These are phyloP conservation scores for Petrophora chlorosata DNA, from an alignment of 2,888 invertebrate genomes.

Conservation along the genomic window DNA sequence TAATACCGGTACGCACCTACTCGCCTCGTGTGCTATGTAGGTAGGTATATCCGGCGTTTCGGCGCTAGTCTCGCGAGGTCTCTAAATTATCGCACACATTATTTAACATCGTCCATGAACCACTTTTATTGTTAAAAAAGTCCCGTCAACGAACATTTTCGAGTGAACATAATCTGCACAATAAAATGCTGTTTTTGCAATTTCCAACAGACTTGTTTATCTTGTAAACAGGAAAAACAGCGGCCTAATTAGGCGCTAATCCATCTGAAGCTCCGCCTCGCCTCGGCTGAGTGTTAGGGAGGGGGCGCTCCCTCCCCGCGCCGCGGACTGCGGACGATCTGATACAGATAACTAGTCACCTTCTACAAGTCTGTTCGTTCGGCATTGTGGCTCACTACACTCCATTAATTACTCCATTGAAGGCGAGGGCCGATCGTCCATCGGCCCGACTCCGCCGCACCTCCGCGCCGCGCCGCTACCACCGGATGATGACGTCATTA, in stretches of 20 bases:
- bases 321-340: no score
- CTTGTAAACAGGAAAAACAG: constrained; percentile 17
- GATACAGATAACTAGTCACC: constrained; percentile 33
- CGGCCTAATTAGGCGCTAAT: constrained; percentile 24
- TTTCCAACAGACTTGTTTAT: constrained; percentile 8
- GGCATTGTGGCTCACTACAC: constrained; percentile 3
- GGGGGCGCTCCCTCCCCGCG: no score
- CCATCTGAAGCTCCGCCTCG: neutral
- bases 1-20: no score
- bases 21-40: no score
- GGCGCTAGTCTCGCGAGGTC: no score
- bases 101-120: no score
- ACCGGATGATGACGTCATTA: constrained; percentile 12
- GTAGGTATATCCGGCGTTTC: no score
- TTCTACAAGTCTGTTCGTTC: constrained; percentile 16
- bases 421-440: constrained; percentile 5
- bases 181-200: neutral
- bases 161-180: neutral
- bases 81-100: no score
- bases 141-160: no score
- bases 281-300: no score
- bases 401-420: constrained; percentile 28
- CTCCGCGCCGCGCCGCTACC: neutral
- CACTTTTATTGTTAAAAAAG: no score
- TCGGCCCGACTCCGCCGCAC: neutral